These are phyloP conservation scores for Acholoe squamosa DNA, from an alignment of 2,888 invertebrate genomes.

Conservation along the genomic window DNA sequence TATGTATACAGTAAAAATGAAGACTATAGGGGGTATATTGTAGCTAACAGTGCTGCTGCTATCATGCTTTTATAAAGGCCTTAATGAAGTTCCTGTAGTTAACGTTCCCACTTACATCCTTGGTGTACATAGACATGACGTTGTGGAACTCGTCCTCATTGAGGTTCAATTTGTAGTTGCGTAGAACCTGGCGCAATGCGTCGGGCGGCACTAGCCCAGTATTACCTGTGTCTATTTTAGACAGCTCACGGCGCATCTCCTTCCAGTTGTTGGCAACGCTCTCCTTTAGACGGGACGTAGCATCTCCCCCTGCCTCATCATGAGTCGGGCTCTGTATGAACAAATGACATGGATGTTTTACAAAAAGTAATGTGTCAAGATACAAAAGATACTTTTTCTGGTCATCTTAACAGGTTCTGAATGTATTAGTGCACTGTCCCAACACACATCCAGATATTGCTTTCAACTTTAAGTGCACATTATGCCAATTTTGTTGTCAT, in stretches of 20 bases:
- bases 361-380: no score
- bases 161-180: slow-evolving; percentile 78
- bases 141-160: slow-evolving; percentile 81
- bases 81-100: slow-evolving; percentile 81
- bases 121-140: slow-evolving; percentile 78
- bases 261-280: slow-evolving; percentile 80
- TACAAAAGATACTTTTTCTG: no score
- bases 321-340: neutral
- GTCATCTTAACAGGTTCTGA: no score
- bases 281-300: slow-evolving; percentile 72
- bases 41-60: neutral
- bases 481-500: no score
- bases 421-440: no score
- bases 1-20: no score
- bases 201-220: slow-evolving; percentile 74
- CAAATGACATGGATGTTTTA: neutral
- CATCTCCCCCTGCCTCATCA: neutral
- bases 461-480: no score
- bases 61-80: slow-evolving; percentile 63
- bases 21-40: no score
- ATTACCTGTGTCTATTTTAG: slow-evolving; percentile 73
- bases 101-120: slow-evolving; percentile 76
- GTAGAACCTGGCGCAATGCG: slow-evolving; percentile 78
- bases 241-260: slow-evolving; percentile 80
- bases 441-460: no score